Evolutionary conservation across 2,888 invertebrate genomes (phyloP), one percentile per base, ranked within the genome.

Genomic region (Chrysolina oricalcia): DNA sequence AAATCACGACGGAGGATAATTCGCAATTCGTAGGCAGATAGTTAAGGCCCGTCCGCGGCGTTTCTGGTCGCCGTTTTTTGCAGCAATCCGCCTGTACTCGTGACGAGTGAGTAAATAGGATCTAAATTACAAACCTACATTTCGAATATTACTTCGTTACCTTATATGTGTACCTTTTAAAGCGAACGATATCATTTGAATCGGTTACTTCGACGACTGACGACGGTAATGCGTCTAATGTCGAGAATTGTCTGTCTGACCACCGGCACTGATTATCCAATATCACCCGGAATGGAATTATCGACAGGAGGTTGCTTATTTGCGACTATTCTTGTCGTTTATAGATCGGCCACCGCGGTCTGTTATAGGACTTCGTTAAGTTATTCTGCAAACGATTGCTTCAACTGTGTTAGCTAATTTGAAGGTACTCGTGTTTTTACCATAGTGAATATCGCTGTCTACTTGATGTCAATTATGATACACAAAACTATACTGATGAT

Each of bases 201-300:
- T 83, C 83, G 83, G 82, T 82, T 78, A 75, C 75, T 78, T 75
- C 68, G 73, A 59, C 74, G 72, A 75, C 77, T 76, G 77, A 73
- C 76, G 75, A 74, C 79, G 46, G 70, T 79, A 80, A 79, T 79
- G 77, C 72, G 75, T 81, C 79, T 78, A 81, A 81, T 76, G 81
- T 81, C 79, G 73, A 75, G 75, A 72, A 71, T 59, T 76, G 76
- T 75, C 78, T 73, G 63, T 73, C 76, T 85, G 86, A 86, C 86
- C 86, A 86, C 86, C 86, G 78, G 86, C 85, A 85, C 86, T 85
- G 86, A 86, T 86, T 86, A 83, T 85, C 85, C 85, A 85, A 85
- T 86, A 84, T 82, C 75, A 82, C 85, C 85, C 78, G 76, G 84
- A 85, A 86, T 85, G 85, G 86, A 78, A 71, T 71, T 74, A 74